Evolutionary conservation across 1,140 invertebrate species (phyloP).

Genomic region (Lordiphosa mommai): DNA sequence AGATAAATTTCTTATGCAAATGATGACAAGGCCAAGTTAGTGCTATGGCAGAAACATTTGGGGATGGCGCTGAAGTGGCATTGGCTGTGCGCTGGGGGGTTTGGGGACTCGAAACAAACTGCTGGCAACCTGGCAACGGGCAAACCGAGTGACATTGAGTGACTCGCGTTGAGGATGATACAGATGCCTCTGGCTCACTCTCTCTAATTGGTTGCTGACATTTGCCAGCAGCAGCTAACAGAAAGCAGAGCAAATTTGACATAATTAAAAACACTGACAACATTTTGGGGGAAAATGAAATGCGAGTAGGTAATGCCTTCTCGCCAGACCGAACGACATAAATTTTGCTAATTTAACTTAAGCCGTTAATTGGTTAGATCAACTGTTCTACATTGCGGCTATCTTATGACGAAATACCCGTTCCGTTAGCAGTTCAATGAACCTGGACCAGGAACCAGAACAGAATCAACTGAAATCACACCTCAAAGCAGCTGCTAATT

Average conservation of each 20-base stretch:
- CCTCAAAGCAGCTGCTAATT: conserved; percentile 25
- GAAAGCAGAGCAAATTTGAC: conserved; percentile 59
- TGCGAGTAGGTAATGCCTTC: conserved; percentile 16
- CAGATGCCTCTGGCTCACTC: conserved; percentile 41
- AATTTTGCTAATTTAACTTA: conserved; percentile 52
- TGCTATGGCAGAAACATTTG: conserved; percentile 15
- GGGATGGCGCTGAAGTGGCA: conserved; percentile 55
- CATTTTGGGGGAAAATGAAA: conserved; percentile 38
- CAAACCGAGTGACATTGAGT: conserved; percentile 61
- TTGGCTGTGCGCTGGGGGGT: conserved; percentile 48
- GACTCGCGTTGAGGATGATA: conserved; percentile 47
- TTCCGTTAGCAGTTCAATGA: conserved; percentile 52
- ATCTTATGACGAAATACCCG: conserved; percentile 13
- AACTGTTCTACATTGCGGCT: conserved; percentile 52
- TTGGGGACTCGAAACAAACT: conserved; percentile 19
- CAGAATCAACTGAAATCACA: too few species aligned
- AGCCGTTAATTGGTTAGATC: conserved; percentile 46
- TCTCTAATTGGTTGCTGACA: conserved; percentile 73
- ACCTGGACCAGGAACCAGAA: conserved; percentile 2
- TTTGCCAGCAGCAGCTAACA: conserved; percentile 47
- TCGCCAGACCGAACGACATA: conserved; percentile 9
- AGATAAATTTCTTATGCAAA: conserved; percentile 78
- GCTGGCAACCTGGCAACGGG: conserved; percentile 29
- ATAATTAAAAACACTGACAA: conserved; percentile 64
- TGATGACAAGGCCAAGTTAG: conserved; percentile 68